Evolutionary conservation across 2,888 invertebrate genomes (phyloP).

Genomic region (Furcula furcula): DNA sequence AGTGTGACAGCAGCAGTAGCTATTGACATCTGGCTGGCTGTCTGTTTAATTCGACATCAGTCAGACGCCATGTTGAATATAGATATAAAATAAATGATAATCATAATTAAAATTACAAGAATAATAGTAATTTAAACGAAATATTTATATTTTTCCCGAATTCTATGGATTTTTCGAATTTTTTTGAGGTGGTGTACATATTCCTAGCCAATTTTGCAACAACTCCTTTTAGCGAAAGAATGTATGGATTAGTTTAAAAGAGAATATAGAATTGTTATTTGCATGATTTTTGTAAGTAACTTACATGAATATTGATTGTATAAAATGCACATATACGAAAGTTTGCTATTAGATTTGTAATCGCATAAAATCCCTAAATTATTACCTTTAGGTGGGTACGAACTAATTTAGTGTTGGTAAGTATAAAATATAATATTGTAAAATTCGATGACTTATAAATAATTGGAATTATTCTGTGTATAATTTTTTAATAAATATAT

Average conservation of each 20-base stretch:
- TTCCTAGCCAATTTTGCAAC: no score
- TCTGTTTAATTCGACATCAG: no score
- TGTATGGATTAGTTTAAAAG: neutral
- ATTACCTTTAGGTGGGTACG: constrained; percentile 22
- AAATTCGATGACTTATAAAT: constrained; percentile 54
- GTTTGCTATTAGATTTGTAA: constrained; percentile 41
- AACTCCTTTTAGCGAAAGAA: neutral
- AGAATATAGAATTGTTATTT: constrained; percentile 3
- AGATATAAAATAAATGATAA: no score
- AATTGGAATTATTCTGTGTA: constrained; percentile 36
- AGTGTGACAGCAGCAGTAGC: no score
- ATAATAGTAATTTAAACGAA: no score
- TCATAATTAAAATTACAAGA: no score
- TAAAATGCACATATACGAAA: constrained; percentile 43
- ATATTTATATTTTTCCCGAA: no score
- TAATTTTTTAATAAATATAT: constrained; percentile 23
- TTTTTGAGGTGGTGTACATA: no score
- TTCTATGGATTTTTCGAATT: no score
- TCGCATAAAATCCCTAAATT: constrained; percentile 29
- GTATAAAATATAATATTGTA: constrained; percentile 32
- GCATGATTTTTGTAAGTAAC: neutral
- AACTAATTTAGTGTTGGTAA: constrained; percentile 31
- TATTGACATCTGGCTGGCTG: no score
- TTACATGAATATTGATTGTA: constrained; percentile 19
- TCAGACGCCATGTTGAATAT: no score